Base-by-base conservation (phyloP, 2,113 vertebrate genomes). In the Phylloscopus trochiloides region DNA sequence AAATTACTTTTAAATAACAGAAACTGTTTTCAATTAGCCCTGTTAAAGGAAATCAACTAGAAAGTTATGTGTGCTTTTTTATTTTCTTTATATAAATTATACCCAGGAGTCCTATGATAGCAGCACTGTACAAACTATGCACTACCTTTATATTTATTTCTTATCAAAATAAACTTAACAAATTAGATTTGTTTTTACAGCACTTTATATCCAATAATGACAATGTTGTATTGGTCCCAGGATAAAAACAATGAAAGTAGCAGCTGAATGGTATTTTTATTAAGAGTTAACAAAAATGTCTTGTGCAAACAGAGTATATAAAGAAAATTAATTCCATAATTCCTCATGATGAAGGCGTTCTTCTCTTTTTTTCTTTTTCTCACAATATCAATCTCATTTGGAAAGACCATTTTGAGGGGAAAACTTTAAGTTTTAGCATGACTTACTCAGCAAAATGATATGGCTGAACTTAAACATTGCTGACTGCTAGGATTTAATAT, bases 11-110 rank as follows among this genome's bases (percentile, higher is more conserved):
- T 97, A 96, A 96, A 97, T 97, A 97, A 96, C 92, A 98, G 96
- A 97, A 97, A 98, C 96, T 98, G 97, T 97, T 97, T 98, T 97
- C 96, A 98, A 97, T 98, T 97, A 98, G 96, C 88, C 84, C 91
- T 94, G 96, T 96, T 96, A 95, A 91, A 96, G 91, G 85, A 94
- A 96, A 97, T 96, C 93, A 92, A 93, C 90, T 97, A 96, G 96
- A 97, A 97, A 96, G 90, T 95, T 97, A 93, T 96, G 81, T 94
- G 95, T 97, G 87, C 92, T 97, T 93, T 97, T 95, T 96, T 96
- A 96, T 96, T 95, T 97, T 97, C 97, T 97, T 96, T 96, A 88
- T 94, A 95, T 97, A 97, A 97, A 97, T 97, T 96, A 97, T 94
- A 88, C 96, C 96, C 95, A 94, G 93, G 97, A 97, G 97, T 95